Conservation (phyloP, 1,140 invertebrate genomes). For the Neodiprion lecontei region DNA sequence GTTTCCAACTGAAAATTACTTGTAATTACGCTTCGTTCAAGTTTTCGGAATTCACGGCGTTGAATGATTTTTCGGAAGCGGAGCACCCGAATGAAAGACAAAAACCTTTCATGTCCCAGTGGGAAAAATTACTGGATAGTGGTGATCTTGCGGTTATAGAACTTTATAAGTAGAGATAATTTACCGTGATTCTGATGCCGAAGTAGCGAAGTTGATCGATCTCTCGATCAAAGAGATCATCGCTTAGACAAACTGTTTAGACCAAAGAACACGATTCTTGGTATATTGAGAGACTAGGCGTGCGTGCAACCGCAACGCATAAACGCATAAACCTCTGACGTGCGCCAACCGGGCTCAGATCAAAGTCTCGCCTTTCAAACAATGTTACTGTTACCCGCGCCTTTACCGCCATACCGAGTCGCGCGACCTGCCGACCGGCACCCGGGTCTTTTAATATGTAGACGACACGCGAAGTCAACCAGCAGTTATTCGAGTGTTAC, state of each 20-base stretch:
- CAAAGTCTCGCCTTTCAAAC: constrained; percentile 7
- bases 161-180: neutral
- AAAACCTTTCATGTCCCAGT: too few relatives aligned
- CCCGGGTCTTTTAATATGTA: neutral
- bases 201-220: neutral
- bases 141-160: too few relatives aligned
- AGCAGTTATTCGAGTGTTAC: neutral
- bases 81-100: too few relatives aligned
- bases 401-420: neutral
- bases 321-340: constrained; percentile 4
- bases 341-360: constrained; percentile 4
- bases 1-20: too few relatives aligned
- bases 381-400: neutral
- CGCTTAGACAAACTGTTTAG: neutral
- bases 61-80: neutral
- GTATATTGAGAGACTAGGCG: constrained; percentile 2
- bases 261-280: constrained; percentile 1
- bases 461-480: neutral
- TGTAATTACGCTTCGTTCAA: neutral
- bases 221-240: neutral
- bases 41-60: neutral
- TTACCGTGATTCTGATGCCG: neutral
- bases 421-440: neutral
- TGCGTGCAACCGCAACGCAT: constrained; percentile 4
- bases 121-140: too few relatives aligned